Evolutionary conservation across 2,797 vertebrate species (phyloP).

Genomic region (Phataginus tetradactyla): DNA sequence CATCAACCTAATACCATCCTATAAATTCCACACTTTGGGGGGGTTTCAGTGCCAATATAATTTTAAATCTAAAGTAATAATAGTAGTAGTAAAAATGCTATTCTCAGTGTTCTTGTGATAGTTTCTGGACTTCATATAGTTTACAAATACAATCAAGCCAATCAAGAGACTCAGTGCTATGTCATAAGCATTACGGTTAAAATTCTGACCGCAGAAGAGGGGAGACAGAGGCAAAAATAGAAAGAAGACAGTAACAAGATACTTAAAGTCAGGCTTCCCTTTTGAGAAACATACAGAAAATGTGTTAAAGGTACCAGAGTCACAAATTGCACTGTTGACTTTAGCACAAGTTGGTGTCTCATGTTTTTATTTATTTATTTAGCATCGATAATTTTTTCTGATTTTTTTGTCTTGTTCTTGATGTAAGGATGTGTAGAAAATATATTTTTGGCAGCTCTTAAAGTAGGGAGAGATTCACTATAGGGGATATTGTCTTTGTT

Average conservation of each 20-base stretch:
- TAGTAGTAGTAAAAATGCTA: conserved; percentile 8
- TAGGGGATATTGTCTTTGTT: background rate
- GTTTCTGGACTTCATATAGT: background rate
- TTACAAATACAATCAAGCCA: background rate
- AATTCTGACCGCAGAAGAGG: background rate
- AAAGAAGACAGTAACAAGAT: background rate
- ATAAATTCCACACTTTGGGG: background rate
- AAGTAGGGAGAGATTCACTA: background rate
- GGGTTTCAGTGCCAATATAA: background rate
- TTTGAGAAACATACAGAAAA: background rate
- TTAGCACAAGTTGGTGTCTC: background rate
- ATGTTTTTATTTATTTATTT: background rate
- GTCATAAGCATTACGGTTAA: background rate
- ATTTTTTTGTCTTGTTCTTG: background rate
- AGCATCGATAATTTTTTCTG: background rate
- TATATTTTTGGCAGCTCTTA: background rate
- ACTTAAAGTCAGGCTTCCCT: background rate
- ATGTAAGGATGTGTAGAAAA: background rate
- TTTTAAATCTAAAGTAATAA: conserved; percentile 17
- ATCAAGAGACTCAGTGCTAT: background rate
- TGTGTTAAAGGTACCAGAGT: background rate
- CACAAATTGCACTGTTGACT: background rate
- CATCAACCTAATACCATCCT: background rate
- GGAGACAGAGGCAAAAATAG: background rate
- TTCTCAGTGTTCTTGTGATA: background rate